Conservation (phyloP, 2,888 invertebrate species). For the Eupithecia subumbrata region DNA sequence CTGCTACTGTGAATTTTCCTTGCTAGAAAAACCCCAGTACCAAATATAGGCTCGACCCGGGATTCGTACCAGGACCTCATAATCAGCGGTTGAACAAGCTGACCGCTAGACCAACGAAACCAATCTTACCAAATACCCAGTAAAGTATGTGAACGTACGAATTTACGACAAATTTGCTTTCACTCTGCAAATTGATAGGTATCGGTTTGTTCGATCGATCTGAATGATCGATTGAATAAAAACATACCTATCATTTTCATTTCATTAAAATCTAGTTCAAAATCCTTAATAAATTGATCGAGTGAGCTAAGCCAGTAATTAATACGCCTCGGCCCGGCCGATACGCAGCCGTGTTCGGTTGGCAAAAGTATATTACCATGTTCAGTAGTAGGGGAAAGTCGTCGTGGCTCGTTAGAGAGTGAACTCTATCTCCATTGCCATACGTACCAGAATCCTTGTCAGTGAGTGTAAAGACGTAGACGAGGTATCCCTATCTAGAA, state of each 20-base stretch:
- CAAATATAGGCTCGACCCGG: too few species aligned
- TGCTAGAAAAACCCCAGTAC: too few species aligned
- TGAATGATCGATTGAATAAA: background rate
- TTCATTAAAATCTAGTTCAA: background rate
- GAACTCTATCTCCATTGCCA: too few species aligned
- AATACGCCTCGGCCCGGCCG: constrained; percentile 73
- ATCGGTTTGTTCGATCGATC: background rate
- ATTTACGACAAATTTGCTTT: background rate
- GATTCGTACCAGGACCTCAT: too few species aligned
- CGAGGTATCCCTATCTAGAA: too few species aligned
- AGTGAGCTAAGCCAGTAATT: background rate
- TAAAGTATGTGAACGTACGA: background rate
- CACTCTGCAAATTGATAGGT: background rate
- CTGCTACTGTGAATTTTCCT: too few species aligned
- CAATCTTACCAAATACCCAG: background rate
- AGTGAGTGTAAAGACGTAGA: too few species aligned
- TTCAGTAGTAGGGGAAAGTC: too few species aligned
- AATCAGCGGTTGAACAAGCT: too few species aligned
- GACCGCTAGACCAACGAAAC: too few species aligned
- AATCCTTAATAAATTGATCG: background rate
- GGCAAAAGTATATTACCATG: constrained; percentile 83
- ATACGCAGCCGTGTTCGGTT: constrained; percentile 98
- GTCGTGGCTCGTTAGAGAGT: too few species aligned
- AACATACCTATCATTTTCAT: background rate
- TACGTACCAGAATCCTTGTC: too few species aligned